Evolutionary conservation across 2,888 invertebrate genomes (phyloP), one percentile per base, ranked within the genome.

Genomic region (Plemyria rubiginata): DNA sequence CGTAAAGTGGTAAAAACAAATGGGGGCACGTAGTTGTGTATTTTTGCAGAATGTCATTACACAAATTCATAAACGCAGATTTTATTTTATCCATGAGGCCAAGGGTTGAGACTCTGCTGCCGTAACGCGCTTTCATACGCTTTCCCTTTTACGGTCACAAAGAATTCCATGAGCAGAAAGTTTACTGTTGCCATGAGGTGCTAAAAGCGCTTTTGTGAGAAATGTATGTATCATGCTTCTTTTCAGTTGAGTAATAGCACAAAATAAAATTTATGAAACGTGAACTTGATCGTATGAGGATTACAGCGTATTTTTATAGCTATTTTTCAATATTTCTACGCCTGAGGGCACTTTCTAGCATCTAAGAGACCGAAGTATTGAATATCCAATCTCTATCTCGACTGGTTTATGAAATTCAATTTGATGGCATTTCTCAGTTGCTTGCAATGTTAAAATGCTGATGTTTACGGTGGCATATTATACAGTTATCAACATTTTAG

Each of bases 201-300:
- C 78, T 84, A 84, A 85, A 85, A 83, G 81, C 77, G 72, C 79
- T 77, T 84, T 88, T 86, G 83, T 86, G 78, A 70, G 75, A 75
- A 79, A 80, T 71, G 70, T 72, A 72, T 74, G 68, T 77, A 74
- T 78, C 81, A 73, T 72, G 71, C 77, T 66, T 76, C 82, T 77
- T 83, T 85, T 86, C 80, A 83, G 85, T 82, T 73, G 81, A 72
- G 76, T 76, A 70, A 75, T 79, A 80, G 80, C 78, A 60, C 48
- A 54, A 67, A 84, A 80, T 80, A 80, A 78, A 85, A 82, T 86
- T 86, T 84, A 82, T 80, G 82, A 78, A 72, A 73, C 78, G 79
- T 79, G 78, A 80, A 81, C 78, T 78, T 75, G 73, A 70, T 75
- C 64, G 67, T 54, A 29, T 38, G n/a, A 45, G 56, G 53, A 58